Conservation (phyloP, 2,113 vertebrate genomes). For the Tretioscincus oriximinensis region DNA sequence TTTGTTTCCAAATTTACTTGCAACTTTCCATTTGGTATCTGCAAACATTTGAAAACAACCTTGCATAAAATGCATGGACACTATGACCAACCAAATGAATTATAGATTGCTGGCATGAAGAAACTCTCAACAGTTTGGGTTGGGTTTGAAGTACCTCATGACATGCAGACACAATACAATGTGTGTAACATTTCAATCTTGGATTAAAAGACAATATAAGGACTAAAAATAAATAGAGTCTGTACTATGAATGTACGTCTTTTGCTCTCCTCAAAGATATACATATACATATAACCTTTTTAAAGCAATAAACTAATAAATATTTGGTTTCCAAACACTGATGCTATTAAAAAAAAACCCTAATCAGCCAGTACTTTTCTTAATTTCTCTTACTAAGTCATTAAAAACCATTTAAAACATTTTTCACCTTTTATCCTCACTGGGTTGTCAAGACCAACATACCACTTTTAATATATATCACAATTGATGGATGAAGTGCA, state of each 20-base stretch:
- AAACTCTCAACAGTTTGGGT: neutral
- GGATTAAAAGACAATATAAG: conserved; percentile 6
- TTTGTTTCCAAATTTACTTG: too few relatives aligned
- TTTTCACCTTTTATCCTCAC: neutral
- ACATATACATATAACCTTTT: neutral
- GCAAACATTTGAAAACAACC: conserved; percentile 2
- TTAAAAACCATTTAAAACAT: neutral
- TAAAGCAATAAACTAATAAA: conserved; percentile 20
- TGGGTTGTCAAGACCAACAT: neutral
- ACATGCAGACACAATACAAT: neutral
- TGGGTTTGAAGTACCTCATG: neutral
- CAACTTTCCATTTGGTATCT: neutral
- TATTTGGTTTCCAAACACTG: conserved; percentile 14
- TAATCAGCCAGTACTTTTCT: conserved; percentile 20
- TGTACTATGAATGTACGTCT: too few relatives aligned
- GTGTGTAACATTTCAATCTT: conserved; percentile 12
- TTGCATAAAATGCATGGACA: neutral
- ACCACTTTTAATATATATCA: conserved; percentile 27
- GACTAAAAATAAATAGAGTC: neutral
- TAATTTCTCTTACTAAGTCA: conserved; percentile 17
- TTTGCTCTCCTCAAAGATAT: conserved; percentile 19
- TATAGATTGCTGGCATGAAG: neutral
- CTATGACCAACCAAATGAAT: neutral
- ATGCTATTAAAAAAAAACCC: neutral
- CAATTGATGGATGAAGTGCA: conserved; percentile 26